phyloP scores from a whole-genome alignment of 2,888 invertebrate species.

The Adelognathus sp. region DNA sequence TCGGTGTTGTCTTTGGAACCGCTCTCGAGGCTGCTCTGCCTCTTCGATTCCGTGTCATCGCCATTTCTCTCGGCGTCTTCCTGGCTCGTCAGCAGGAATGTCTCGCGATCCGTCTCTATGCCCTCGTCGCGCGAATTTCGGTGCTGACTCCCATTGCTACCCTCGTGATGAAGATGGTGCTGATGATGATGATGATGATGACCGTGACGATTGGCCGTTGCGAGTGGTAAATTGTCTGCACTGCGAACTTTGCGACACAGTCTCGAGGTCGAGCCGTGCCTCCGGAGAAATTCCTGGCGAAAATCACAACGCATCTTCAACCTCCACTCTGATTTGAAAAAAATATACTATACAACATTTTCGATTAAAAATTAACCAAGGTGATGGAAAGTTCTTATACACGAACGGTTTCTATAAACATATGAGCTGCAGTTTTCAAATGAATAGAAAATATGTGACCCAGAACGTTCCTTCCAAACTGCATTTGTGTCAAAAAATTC shows the following conservation, averaged over 20 bases:
- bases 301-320: conserved; percentile 9
- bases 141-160: conserved; percentile 51
- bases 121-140: conserved; percentile 69
- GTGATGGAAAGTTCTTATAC: no score
- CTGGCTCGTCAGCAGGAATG: conserved; percentile 70
- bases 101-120: conserved; percentile 74
- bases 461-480: no score
- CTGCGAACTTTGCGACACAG: conserved; percentile 91
- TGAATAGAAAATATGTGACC: no score
- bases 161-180: conserved; percentile 57
- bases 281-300: conserved; percentile 86
- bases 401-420: no score
- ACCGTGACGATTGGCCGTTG: conserved; percentile 74
- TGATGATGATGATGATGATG: conserved; percentile 63
- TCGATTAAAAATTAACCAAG: no score
- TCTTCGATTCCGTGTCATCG: conserved; percentile 70
- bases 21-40: conserved; percentile 74
- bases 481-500: no score
- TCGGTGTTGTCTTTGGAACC: conserved; percentile 71
- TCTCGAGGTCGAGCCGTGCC: conserved; percentile 91
- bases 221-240: conserved; percentile 86
- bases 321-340: no score
- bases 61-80: conserved; percentile 73
- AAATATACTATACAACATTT: no score
- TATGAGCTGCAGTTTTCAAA: no score